phyloP scores from a whole-genome alignment of 2,113 vertebrate species.

The Ivindomyrus marchei region DNA sequence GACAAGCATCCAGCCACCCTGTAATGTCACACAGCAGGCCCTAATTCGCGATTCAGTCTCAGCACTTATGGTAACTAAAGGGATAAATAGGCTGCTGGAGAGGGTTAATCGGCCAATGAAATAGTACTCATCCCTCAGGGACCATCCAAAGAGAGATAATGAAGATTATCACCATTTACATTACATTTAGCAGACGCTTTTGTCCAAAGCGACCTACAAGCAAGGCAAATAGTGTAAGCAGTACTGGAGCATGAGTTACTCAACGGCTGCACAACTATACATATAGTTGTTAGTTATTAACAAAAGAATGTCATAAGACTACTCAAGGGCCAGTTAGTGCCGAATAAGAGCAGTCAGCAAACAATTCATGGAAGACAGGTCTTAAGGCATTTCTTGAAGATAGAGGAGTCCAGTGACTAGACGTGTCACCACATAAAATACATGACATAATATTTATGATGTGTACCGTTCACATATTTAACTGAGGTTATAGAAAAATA shows the following conservation, averaged over 20 bases:
- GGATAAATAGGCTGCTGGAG: neutral
- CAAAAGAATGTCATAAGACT: neutral
- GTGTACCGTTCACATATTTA: neutral
- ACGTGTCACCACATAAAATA: neutral
- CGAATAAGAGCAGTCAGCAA: neutral
- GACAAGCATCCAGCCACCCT: neutral
- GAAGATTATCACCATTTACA: neutral
- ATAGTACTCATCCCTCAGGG: neutral
- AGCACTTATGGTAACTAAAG: neutral
- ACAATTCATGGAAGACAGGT: neutral
- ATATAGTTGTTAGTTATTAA: neutral
- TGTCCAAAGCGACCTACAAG: neutral
- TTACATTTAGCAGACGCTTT: neutral
- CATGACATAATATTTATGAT: neutral
- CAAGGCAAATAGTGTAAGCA: neutral
- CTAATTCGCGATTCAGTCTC: neutral
- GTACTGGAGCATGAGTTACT: neutral
- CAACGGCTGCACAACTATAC: neutral
- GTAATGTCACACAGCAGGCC: neutral
- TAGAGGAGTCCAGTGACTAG: neutral
- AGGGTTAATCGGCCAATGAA: neutral
- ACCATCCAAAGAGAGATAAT: no score
- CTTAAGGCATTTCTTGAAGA: neutral
- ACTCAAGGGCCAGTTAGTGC: neutral
- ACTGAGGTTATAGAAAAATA: neutral